Evolutionary conservation across 2,888 invertebrate genomes (phyloP), one percentile per base, ranked within the genome.

Genomic region (Epirrhoe alternata): DNA sequence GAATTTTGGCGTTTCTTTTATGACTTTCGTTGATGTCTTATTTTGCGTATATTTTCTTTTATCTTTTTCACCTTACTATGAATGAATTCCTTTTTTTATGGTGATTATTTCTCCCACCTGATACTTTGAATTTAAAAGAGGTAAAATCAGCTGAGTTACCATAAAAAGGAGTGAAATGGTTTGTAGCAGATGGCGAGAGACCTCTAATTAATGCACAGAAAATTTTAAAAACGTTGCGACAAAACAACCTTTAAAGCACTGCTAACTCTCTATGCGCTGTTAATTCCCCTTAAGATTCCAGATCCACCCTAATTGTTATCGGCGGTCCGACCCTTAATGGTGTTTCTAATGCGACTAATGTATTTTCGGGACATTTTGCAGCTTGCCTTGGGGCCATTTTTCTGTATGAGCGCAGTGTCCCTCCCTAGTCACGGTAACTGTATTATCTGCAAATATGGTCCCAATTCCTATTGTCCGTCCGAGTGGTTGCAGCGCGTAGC

Each of bases 281-380:
- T 92, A 89, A 91, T 90, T 88, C 91, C 90, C 87, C 84, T 87
- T 89, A 90, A 92, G 88, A 86, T 86, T 83, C 78, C 80, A 83
- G 87, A 87, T 88, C 88, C 89, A 90, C 92, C 91, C 91, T 92
- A 92, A 92, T 93, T 93, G 91, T 91, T 90, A 91, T 91, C 89
- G 89, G 89, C 78, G 81, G 83, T 74, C 78, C 86, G 84, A 86
- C 90, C 91, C 91, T 87, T 92, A 90, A 91, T 90, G 89, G 89
- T 88, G 86, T 88, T 89, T 92, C 92, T 92, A 92, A 92, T 92
- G 92, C 90, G 84, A 77, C 89, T 93, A 93, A 93, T 93, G 92
- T 91, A 89, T 90, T 92, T 92, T 91, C 81, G 90, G 88, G 90
- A 92, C 93, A 92, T 92, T 92, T 89, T 92, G 92, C 92, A 92